Base-by-base conservation (phyloP, 2,797 vertebrate species). In the Gephyroberyx darwinii region DNA sequence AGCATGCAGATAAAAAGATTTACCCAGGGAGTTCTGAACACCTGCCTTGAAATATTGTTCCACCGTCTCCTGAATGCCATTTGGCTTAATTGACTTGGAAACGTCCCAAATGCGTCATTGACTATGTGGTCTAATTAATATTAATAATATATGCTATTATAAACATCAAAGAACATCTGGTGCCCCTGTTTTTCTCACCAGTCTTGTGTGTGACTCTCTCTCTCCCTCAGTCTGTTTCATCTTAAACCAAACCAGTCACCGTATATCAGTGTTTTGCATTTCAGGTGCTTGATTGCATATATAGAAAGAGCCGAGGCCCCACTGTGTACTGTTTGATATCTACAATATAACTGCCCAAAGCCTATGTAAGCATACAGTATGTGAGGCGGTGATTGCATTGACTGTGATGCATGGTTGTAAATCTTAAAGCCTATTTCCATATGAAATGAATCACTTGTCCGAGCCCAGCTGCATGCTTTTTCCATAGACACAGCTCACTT, bases 121-220 rank as follows among this genome's bases (percentile, higher is more conserved):
- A 97, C 96, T 97, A 92, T 92, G 96, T 96, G 96, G 96, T 98
- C 96, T 98, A 98, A 98, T 98, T 98, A 98, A 98, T 98, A 98
- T 98, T 97, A 98, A 98, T 98, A 98, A 98, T 98, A 98, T 97
- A 98, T 97, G 96, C 96, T 96, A 98, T 98, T 98, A 98, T 98
- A 97, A 98, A 98, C 96, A 98, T 98, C 96, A 98, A 97, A 98
- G 96, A 98, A 98, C 96, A 98, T 97, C 96, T 98, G 96, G 95
- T 97, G 95, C 95, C 96, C 96, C 96, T 97, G 96, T 97, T 98
- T 96, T 95, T 95, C 96, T 95, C 94, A 93, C 95, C 95, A 96
- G 95, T 95, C 94, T 95, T 94, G 95, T 95, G 94, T 95, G 90
- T 83, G 85, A 88, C 89, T 91, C 83, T 67, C 75, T n/a, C 74